A percentile compares a stretch with the other conserved stretches of the same genome.
Conservation (phyloP, 2,888 invertebrate genomes). For the Pandemis heparana region DNA sequence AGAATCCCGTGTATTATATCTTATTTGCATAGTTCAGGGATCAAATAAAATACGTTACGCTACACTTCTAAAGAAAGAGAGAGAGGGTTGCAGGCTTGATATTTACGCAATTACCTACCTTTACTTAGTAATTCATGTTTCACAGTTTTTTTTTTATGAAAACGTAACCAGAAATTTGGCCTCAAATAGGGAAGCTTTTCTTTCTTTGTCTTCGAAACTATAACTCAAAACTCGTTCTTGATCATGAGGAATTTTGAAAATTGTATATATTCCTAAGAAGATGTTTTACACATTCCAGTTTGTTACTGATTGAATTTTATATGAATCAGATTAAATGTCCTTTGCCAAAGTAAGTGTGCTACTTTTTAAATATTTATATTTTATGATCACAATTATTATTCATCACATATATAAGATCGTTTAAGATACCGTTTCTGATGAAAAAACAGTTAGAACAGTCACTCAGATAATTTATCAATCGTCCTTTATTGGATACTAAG, state of each 20-base stretch:
- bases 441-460: too few species aligned
- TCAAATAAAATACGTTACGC: background rate
- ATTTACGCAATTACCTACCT: background rate
- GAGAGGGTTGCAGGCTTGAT: background rate
- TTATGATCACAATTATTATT: background rate
- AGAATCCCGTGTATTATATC: too few species aligned
- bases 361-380: background rate
- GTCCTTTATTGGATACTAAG: too few species aligned
- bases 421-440: background rate
- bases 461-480: too few species aligned
- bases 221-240: background rate
- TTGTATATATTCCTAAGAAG: background rate
- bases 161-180: background rate
- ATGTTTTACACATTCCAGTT: slow-evolving; percentile 1
- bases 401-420: background rate
- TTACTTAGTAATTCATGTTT: background rate
- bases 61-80: background rate
- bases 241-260: background rate
- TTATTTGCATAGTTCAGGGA: too few species aligned
- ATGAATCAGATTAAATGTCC: slow-evolving; percentile 7
- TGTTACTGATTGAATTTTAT: background rate
- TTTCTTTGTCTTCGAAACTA: background rate
- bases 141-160: background rate
- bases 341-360: slow-evolving; percentile 13
- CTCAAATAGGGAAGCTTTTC: background rate